Conservation (phyloP, 2,113 vertebrate species). For the Geococcyx californianus region DNA sequence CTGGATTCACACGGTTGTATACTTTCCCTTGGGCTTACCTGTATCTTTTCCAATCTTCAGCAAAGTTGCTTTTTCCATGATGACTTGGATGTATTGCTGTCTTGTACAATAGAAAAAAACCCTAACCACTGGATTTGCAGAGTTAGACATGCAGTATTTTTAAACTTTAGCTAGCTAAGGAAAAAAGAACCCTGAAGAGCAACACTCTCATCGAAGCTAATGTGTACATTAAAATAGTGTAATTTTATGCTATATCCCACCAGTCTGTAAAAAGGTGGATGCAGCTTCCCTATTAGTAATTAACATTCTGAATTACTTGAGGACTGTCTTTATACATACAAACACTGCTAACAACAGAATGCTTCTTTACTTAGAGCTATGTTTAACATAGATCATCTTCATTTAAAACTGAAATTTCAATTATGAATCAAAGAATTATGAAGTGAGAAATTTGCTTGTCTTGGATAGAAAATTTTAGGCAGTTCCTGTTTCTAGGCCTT, state of each 20-base stretch:
- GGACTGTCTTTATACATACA: background rate
- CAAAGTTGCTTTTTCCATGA: background rate
- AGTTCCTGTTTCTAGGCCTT: background rate
- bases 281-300: background rate
- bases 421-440: slow-evolving; percentile 30
- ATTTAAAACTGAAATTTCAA: slow-evolving; percentile 33
- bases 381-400: background rate
- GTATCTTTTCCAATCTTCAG: background rate
- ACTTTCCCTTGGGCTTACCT: background rate
- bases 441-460: slow-evolving; percentile 5
- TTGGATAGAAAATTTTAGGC: background rate
- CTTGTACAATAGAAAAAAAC: background rate
- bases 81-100: background rate
- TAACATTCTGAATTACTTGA: background rate
- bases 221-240: background rate
- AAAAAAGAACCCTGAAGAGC: background rate
- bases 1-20: background rate
- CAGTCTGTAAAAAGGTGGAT: background rate
- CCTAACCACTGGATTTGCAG: no score
- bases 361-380: background rate
- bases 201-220: background rate
- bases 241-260: background rate
- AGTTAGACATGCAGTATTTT: no score
- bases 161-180: no score
- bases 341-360: background rate